Evolutionary conservation across 2,888 invertebrate genomes (phyloP).

Genomic region (Odontomyia ornata): DNA sequence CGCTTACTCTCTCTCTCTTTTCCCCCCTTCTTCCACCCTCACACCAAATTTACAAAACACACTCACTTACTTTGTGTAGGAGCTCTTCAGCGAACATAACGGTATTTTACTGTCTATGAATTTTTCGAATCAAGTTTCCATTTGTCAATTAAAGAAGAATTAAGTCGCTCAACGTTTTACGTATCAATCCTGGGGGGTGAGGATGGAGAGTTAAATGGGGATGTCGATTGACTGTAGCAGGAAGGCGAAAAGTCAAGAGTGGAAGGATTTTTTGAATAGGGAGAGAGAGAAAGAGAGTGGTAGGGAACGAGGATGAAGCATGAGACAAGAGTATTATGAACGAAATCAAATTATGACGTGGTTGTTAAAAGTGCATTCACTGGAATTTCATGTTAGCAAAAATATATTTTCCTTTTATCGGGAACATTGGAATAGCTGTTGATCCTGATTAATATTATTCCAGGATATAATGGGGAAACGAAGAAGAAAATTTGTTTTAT

Average conservation of each 20-base stretch:
- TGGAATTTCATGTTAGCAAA: too few species aligned
- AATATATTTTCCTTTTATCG: too few species aligned
- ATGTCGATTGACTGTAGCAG: background rate
- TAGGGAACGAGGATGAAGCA: background rate
- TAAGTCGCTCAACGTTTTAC: slow-evolving; percentile 29
- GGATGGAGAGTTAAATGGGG: background rate
- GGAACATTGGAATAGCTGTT: too few species aligned
- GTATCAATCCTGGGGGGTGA: background rate
- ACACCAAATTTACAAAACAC: background rate
- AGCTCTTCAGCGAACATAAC: background rate
- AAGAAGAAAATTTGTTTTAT: too few species aligned
- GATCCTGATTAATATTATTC: too few species aligned
- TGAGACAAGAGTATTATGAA: slow-evolving; percentile 16
- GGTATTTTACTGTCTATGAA: slow-evolving; percentile 28
- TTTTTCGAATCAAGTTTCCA: slow-evolving; percentile 36
- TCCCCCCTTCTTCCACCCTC: background rate
- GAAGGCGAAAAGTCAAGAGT: background rate
- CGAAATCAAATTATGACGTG: slow-evolving; percentile 26
- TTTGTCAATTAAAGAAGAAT: slow-evolving; percentile 39
- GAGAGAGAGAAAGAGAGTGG: too few species aligned
- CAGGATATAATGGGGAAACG: too few species aligned
- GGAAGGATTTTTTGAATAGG: too few species aligned
- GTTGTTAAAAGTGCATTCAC: slow-evolving; percentile 6
- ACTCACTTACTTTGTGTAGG: background rate
- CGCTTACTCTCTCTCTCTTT: too few species aligned